A percentile compares a stretch with the other conserved stretches of the same genome.
Evolutionary conservation across 2,113 vertebrate genomes (phyloP).

Genomic region (Okapia johnstoni): DNA sequence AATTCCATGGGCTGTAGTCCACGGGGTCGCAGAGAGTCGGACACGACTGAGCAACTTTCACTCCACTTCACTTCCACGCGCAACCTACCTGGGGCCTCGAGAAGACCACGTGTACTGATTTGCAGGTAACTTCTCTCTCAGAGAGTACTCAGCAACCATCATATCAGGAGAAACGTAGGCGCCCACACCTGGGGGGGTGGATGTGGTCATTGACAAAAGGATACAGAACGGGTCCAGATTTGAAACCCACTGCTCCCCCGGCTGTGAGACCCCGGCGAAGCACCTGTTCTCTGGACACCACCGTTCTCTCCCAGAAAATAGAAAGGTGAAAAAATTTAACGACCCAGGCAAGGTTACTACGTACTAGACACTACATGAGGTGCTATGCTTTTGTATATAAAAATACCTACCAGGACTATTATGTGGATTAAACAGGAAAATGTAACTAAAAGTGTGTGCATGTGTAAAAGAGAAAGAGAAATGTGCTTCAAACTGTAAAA

Average conservation of each 20-base stretch:
- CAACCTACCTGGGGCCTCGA: constrained; percentile 89
- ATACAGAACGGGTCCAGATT: not conserved
- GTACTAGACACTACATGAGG: not conserved
- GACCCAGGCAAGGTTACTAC: not conserved
- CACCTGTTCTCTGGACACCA: not conserved
- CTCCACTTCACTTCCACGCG: not conserved
- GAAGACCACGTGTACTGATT: constrained; percentile 99
- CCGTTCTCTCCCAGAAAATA: not conserved
- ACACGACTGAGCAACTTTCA: accelerated
- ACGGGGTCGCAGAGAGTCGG: accelerated
- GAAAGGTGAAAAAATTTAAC: not conserved
- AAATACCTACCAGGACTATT: not conserved
- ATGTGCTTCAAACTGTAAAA: not conserved
- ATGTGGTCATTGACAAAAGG: not conserved
- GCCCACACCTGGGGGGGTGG: constrained; percentile 88
- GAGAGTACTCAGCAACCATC: constrained; percentile 98
- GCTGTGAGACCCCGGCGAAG: not conserved
- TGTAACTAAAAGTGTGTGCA: not conserved
- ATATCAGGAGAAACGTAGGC: constrained; percentile 98
- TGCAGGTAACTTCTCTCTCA: constrained; percentile 96
- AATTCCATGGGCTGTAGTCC: accelerated
- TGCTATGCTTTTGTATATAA: not conserved
- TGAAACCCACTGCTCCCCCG: not conserved
- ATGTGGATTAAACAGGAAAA: not conserved
- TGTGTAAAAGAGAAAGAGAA: not conserved